These are phyloP conservation scores for Microhierax caerulescens DNA, from an alignment of 2,797 vertebrate species.

Conservation along the genomic window DNA sequence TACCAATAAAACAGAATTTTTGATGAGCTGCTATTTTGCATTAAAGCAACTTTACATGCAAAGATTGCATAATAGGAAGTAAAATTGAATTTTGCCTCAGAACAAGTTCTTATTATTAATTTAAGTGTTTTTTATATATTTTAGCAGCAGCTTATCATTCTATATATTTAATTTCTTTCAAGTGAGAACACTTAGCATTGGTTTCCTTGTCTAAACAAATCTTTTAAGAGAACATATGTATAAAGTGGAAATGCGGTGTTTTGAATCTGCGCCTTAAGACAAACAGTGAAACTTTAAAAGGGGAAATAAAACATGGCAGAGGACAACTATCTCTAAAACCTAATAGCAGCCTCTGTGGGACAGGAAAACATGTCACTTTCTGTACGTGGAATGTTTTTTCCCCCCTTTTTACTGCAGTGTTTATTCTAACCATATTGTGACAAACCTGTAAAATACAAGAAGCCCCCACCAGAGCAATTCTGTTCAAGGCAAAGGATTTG, in stretches of 20 bases:
- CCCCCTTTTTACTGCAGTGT: background rate
- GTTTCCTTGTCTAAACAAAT: constrained; percentile 70
- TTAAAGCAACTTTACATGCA: constrained; percentile 77
- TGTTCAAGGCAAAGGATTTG: background rate
- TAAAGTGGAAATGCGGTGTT: constrained; percentile 51
- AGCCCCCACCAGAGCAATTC: background rate
- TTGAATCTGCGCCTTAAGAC: constrained; percentile 58
- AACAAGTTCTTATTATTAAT: constrained; percentile 79
- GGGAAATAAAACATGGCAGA: constrained; percentile 45
- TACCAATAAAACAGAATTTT: constrained; percentile 78
- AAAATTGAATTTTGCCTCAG: constrained; percentile 75
- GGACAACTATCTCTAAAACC: constrained; percentile 32
- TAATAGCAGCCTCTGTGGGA: background rate
- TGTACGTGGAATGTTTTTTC: background rate
- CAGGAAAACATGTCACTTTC: background rate
- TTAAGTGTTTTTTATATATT: constrained; percentile 71
- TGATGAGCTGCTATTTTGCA: constrained; percentile 75
- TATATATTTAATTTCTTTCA: constrained; percentile 74
- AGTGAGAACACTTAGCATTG: constrained; percentile 67
- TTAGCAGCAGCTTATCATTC: constrained; percentile 69
- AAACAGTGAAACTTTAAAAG: constrained; percentile 63
- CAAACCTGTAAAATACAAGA: background rate
- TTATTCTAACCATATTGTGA: background rate
- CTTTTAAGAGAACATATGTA: constrained; percentile 63
- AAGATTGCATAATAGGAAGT: constrained; percentile 75